phyloP scores from a whole-genome alignment of 1,140 invertebrate genomes.

The Melitaea cinxia region DNA sequence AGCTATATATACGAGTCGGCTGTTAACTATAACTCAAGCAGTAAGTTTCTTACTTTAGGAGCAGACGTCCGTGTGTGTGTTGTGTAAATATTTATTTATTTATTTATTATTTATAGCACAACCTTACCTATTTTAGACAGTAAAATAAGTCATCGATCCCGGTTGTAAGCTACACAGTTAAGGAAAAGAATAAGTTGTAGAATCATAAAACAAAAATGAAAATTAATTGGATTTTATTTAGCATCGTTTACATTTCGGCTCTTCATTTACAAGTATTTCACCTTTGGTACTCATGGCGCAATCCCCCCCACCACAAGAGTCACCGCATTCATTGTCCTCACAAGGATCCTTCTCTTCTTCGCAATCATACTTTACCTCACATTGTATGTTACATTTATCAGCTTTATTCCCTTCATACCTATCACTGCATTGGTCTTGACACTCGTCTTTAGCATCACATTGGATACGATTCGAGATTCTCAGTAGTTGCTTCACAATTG shows the following conservation, averaged over 20 bases:
- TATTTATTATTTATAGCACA: too few relatives aligned
- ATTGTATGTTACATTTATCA: constrained; percentile 29
- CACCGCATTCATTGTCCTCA: constrained; percentile 34
- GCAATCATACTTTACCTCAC: constrained; percentile 41
- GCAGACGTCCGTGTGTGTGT: too few relatives aligned
- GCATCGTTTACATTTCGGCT: constrained; percentile 28
- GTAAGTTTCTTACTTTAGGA: too few relatives aligned
- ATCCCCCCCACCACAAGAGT: constrained; percentile 28
- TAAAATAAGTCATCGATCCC: too few relatives aligned
- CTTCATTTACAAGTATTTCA: constrained; percentile 20
- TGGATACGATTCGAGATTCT: constrained; percentile 44
- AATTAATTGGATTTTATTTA: constrained; percentile 20
- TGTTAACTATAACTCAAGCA: too few relatives aligned
- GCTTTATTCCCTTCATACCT: constrained; percentile 30
- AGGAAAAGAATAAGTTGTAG: too few relatives aligned
- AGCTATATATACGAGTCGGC: too few relatives aligned
- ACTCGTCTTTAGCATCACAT: constrained; percentile 48
- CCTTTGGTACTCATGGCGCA: constrained; percentile 43
- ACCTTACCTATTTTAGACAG: too few relatives aligned
- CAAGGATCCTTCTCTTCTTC: constrained; percentile 39
- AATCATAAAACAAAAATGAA: not conserved
- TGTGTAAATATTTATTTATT: too few relatives aligned
- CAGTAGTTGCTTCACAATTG: constrained; percentile 45
- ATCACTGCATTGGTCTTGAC: constrained; percentile 40
- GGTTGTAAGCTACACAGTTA: too few relatives aligned